Conservation (phyloP, 1,140 invertebrate species). For the Zaprionus vittiger region DNA sequence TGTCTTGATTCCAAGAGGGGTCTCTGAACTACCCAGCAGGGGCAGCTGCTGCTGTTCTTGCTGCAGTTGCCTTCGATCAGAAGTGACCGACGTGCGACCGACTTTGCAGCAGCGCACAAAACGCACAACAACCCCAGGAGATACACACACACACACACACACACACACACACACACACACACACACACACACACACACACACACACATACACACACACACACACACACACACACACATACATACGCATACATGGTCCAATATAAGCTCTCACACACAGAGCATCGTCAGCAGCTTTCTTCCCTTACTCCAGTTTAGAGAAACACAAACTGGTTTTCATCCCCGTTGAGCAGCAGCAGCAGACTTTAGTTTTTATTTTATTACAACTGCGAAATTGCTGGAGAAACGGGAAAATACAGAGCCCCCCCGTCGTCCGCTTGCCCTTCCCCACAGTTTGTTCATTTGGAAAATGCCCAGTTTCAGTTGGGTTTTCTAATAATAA, state of each 20-base stretch:
- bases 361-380: slow-evolving; percentile 77
- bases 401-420: slow-evolving; percentile 9
- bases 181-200: slow-evolving; percentile 25
- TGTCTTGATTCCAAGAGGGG: slow-evolving; percentile 26
- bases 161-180: slow-evolving; percentile 26
- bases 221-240: slow-evolving; percentile 29
- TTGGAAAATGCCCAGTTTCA: slow-evolving; percentile 14
- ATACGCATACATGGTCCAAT: slow-evolving; percentile 24
- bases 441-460: neutral
- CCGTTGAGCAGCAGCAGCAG: slow-evolving; percentile 62
- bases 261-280: slow-evolving; percentile 30
- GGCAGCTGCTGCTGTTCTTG: slow-evolving; percentile 24
- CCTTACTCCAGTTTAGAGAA: slow-evolving; percentile 62
- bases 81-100: slow-evolving; percentile 66
- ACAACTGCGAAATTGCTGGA: slow-evolving; percentile 32
- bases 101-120: slow-evolving; percentile 50
- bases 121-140: slow-evolving; percentile 47
- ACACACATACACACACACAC: slow-evolving; percentile 25
- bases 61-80: slow-evolving; percentile 55
- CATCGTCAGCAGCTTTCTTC: slow-evolving; percentile 61
- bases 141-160: slow-evolving; percentile 28
- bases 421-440: neutral
- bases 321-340: slow-evolving; percentile 73
- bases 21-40: slow-evolving; percentile 44
- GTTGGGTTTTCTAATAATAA: slow-evolving; percentile 9